Percentiles rank a stretch among this genome's conserved stretches.
Conservation (phyloP, 2,797 vertebrate genomes). For the Trichosurus vulpecula region DNA sequence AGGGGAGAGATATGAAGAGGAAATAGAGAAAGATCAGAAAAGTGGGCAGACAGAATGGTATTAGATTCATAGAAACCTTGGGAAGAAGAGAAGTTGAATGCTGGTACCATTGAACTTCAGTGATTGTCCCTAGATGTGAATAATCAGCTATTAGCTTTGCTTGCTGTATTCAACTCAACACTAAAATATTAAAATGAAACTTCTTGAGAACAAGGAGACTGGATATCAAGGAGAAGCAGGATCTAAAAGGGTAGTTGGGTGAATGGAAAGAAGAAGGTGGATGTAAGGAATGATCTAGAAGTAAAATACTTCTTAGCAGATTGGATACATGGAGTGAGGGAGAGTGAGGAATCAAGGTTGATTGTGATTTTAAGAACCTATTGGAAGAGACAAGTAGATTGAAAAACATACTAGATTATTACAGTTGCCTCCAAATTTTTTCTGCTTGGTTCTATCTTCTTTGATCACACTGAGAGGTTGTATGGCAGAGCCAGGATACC, state of each 20-base stretch:
- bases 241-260: background rate
- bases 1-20: background rate
- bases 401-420: background rate
- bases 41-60: background rate
- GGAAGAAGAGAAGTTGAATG: background rate
- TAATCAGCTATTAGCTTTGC: background rate
- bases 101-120: background rate
- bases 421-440: background rate
- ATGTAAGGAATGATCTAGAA: background rate
- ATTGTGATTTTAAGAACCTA: background rate
- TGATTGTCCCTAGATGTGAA: background rate
- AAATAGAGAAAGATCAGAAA: background rate
- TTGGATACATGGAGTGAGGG: background rate
- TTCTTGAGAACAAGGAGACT: background rate
- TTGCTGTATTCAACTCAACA: background rate
- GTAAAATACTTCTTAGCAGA: background rate
- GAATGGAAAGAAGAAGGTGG: background rate
- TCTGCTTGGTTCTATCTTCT: background rate
- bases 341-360: background rate
- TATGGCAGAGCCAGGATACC: background rate
- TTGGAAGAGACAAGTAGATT: background rate
- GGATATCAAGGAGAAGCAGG: background rate
- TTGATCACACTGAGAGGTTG: background rate
- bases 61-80: background rate
- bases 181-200: background rate